Base-by-base conservation (phyloP, 1,140 invertebrate genomes). In the Euwallacea fornicatus region DNA sequence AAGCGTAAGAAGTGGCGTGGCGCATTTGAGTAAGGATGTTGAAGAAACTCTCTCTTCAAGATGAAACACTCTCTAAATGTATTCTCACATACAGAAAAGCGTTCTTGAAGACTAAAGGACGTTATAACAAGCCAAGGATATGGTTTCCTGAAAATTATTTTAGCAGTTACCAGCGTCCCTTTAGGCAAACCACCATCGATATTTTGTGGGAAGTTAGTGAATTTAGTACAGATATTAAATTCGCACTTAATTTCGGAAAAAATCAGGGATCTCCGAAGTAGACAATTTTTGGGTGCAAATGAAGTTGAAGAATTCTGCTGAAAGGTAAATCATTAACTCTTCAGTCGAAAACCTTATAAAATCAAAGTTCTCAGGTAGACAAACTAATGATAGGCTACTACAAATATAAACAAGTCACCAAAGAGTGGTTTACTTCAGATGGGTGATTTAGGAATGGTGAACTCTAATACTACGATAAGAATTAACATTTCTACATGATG, bases 371-470 rank as follows among this genome's bases (percentile, higher is more conserved):
- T 33, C 21, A 33, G 21, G 21, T 1, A 33, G 21, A 1, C 21
- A 33, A 1, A 4, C 21, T 33, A 0, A 90, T 89, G 88, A 83
- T 86, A 62, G 89, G 89, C 1, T 91, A 91, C 70, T 82, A 84
- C 75, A 85, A 85, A 6, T 93, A 96, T 76, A 83, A 87, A n/a
- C 78, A 87, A 75, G 91, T 91, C 0, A 95, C 91, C 0, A 83
- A 82, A 8, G 87, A 91, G 44, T 89, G 86, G 0, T 83, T 94
- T 13, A 85, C 87, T 41, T 78, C 84, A 1, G 88, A 91, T 73
- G 89, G 89, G 7, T 97, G 93, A 92, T 81, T 94, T 63, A 88
- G 89, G 73, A 93, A 92, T 41, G 94, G 94, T 6, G 94, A 96
- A 77, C 85, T 95, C 16, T 92, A 88, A 6, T 90, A 89, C 75